phyloP scores from a whole-genome alignment of 1,140 invertebrate species.

The Platorchestia sp. region DNA sequence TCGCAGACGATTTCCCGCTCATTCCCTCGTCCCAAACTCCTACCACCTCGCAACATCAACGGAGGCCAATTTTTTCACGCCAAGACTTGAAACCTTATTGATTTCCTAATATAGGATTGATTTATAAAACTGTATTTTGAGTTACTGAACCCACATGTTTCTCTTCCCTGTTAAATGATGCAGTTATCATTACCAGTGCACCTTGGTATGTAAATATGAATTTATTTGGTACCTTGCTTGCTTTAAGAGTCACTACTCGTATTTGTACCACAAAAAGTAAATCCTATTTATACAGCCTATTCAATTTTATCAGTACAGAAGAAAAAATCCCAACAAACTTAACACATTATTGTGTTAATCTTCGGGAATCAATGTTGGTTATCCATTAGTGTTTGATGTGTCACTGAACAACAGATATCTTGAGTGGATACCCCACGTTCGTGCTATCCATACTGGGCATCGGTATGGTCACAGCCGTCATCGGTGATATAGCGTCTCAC shows the following conservation, averaged over 20 bases:
- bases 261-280: not conserved
- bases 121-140: not conserved
- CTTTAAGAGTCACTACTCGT: no score
- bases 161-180: not conserved
- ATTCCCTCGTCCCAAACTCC: not conserved
- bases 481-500: slow-evolving; percentile 95
- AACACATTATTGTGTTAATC: not conserved
- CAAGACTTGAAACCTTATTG: not conserved
- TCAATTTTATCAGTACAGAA: not conserved
- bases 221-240: not conserved
- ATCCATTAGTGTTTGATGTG: not conserved
- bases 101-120: not conserved
- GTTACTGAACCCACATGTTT: not conserved
- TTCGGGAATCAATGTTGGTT: not conserved
- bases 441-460: slow-evolving; percentile 92
- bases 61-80: not conserved
- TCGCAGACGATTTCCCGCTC: not conserved
- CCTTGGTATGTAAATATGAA: not conserved
- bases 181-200: not conserved
- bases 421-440: slow-evolving; percentile 94
- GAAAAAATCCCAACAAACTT: not conserved
- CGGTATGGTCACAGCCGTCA: slow-evolving; percentile 93
- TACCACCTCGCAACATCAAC: not conserved
- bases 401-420: slow-evolving; percentile 76
- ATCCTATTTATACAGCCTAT: not conserved